These are phyloP conservation scores for Protobothrops flavoviridis DNA, from an alignment of 2,113 vertebrate genomes.

Conservation along the genomic window DNA sequence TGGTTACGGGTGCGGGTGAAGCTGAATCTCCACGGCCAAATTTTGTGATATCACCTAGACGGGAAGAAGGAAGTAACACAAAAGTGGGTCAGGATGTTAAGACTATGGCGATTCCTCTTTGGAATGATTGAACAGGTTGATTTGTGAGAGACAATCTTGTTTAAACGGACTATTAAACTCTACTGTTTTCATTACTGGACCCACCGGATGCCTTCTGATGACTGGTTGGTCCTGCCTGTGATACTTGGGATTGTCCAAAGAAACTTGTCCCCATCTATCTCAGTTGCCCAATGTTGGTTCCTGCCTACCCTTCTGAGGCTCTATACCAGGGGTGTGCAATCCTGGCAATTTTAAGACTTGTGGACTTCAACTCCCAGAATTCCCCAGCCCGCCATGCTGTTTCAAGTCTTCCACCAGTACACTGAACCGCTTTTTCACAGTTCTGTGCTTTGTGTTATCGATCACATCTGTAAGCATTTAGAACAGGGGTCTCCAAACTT, in stretches of 20 bases:
- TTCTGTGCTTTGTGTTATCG: no score
- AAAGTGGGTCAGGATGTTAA: background rate
- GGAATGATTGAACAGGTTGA: background rate
- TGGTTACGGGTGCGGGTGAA: constrained; percentile 88
- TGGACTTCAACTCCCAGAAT: no score
- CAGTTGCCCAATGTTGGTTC: no score
- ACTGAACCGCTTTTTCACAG: no score
- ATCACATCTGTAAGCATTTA: no score
- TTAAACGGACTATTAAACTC: background rate
- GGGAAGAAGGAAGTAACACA: background rate
- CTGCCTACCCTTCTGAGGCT: background rate
- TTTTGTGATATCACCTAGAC: constrained; percentile 89
- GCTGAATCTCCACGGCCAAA: constrained; percentile 92
- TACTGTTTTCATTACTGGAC: background rate
- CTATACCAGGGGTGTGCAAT: no score
- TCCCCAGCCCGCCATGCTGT: no score
- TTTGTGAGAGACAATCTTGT: no score
- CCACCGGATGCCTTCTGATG: background rate
- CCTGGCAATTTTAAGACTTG: no score
- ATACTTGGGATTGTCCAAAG: background rate
- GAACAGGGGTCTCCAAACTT: no score
- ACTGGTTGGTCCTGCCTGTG: background rate
- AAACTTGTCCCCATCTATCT: background rate
- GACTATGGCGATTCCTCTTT: no score
- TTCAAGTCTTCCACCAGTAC: no score